Percentiles rank a stretch among this genome's conserved stretches.
Evolutionary conservation across 2,113 vertebrate species (phyloP).

Genomic region (Chlamydotis undulata): DNA sequence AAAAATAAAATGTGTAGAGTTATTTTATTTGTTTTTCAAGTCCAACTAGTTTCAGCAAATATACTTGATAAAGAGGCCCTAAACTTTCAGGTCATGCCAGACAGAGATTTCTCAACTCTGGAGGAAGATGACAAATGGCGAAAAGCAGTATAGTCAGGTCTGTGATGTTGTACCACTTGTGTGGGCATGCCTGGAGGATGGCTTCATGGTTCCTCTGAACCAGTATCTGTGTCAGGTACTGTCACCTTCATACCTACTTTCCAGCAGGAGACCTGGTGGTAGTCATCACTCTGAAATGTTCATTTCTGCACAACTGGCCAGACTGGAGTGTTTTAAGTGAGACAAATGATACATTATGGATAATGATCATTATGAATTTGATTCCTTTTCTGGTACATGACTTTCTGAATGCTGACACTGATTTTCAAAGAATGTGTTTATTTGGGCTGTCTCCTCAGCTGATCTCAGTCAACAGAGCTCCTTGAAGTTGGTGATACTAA

Average conservation of each 20-base stretch:
- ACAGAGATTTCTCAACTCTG: neutral
- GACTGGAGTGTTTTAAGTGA: neutral
- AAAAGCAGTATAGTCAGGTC: neutral
- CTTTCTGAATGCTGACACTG: neutral
- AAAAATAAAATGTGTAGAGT: neutral
- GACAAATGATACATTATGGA: neutral
- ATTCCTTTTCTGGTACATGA: neutral
- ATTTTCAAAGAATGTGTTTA: neutral
- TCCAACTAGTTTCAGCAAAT: neutral
- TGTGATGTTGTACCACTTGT: neutral
- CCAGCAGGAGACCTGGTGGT: neutral
- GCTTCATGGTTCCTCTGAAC: neutral
- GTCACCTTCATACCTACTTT: neutral
- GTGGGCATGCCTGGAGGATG: neutral
- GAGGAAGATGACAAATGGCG: neutral
- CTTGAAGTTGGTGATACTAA: neutral
- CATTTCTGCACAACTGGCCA: neutral
- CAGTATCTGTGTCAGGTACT: neutral
- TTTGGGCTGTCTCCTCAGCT: neutral
- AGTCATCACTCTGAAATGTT: neutral
- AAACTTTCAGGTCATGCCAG: neutral
- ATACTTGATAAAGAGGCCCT: neutral
- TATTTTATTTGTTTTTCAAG: neutral
- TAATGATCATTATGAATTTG: neutral
- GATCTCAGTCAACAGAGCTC: neutral